Percentiles rank a stretch among this genome's conserved stretches.
These are phyloP conservation scores for Anisognathus igniventris DNA, from an alignment of 2,797 vertebrate genomes.

Conservation along the genomic window DNA sequence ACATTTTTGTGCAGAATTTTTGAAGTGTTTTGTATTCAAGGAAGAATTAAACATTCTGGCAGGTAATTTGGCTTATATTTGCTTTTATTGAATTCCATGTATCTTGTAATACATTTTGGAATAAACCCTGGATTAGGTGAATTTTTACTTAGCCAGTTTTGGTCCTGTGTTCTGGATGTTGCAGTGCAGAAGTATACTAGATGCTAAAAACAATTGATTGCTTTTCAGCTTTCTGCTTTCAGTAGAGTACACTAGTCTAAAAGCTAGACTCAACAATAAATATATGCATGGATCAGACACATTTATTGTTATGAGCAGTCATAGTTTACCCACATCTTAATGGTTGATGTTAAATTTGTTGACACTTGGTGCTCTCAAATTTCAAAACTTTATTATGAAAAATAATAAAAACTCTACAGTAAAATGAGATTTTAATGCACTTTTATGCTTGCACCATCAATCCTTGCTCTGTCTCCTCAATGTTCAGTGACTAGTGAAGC, in stretches of 20 bases:
- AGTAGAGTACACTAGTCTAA: neutral
- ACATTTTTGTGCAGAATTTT: neutral
- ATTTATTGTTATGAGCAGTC: neutral
- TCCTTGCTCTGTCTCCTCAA: neutral
- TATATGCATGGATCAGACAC: neutral
- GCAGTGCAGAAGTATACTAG: neutral
- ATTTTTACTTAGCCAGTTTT: neutral
- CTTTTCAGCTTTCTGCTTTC: neutral
- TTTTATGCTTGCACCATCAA: neutral
- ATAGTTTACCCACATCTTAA: neutral
- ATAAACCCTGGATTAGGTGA: neutral
- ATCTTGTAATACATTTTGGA: neutral
- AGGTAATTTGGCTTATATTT: neutral
- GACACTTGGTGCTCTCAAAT: neutral
- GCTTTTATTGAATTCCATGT: neutral
- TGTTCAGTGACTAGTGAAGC: neutral
- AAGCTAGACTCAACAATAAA: neutral
- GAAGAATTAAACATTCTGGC: neutral
- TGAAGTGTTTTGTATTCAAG: neutral
- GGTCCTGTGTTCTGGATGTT: neutral
- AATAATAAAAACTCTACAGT: neutral
- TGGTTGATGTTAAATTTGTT: neutral
- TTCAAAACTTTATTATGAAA: neutral
- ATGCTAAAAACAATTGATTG: neutral
- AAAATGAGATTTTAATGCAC: neutral